These are phyloP conservation scores for Cyanoramphus novaezelandiae DNA, from an alignment of 2,113 vertebrate species.

Conservation along the genomic window DNA sequence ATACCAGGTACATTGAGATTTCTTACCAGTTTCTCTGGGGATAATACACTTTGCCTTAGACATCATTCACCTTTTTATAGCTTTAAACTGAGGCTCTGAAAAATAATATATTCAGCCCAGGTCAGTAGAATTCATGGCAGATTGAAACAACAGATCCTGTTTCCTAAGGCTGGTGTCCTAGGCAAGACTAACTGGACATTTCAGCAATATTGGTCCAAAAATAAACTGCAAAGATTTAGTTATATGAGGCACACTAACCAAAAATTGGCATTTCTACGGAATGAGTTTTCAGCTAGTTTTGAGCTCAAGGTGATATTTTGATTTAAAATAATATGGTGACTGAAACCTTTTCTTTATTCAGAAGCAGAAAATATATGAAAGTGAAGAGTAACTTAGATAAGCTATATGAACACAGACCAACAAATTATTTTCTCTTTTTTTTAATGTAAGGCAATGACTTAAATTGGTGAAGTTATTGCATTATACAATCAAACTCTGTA, in stretches of 20 bases:
- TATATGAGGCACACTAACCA: neutral
- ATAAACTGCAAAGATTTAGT: neutral
- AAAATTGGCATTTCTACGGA: neutral
- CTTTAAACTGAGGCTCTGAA: neutral
- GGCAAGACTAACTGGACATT: neutral
- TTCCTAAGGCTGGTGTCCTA: neutral
- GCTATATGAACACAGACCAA: neutral
- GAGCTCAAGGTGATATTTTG: neutral
- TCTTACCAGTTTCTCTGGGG: neutral
- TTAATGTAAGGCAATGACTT: neutral
- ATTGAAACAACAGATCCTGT: neutral
- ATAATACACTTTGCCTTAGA: neutral
- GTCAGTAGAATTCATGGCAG: neutral
- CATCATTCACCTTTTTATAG: neutral
- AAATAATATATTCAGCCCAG: neutral
- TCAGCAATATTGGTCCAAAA: neutral
- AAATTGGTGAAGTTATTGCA: neutral
- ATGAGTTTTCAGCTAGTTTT: neutral
- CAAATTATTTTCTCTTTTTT: neutral
- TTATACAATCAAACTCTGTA: neutral
- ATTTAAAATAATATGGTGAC: neutral
- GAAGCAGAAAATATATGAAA: neutral
- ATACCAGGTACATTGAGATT: neutral
- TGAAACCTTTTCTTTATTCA: neutral
- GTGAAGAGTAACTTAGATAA: neutral